Percentiles rank a stretch among this genome's conserved stretches.
phyloP scores from a whole-genome alignment of 2,113 vertebrate species.

The Barbus barbus region DNA sequence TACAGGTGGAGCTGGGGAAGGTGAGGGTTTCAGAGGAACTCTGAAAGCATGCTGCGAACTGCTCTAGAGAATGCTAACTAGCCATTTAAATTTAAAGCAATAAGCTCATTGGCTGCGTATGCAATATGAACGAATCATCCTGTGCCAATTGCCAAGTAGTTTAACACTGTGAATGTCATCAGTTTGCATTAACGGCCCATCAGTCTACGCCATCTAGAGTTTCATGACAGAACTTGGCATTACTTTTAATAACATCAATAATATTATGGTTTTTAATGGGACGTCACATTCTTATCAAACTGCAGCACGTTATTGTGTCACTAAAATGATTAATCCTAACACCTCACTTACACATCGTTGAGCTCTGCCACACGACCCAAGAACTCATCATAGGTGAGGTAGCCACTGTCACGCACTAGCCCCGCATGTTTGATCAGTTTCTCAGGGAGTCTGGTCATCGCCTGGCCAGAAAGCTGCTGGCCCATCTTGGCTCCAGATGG shows the following conservation, averaged over 20 bases:
- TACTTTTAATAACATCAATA: neutral
- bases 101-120: too few species aligned
- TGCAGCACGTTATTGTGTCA: neutral
- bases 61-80: too few species aligned
- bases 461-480: slow-evolving; percentile 92
- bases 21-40: too few species aligned
- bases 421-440: slow-evolving; percentile 89
- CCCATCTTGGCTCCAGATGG: slow-evolving; percentile 81
- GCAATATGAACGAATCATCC: too few species aligned
- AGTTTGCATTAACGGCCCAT: too few species aligned
- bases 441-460: slow-evolving; percentile 89
- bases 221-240: too few species aligned
- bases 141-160: too few species aligned
- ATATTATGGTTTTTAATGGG: neutral
- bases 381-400: slow-evolving; percentile 96
- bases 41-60: too few species aligned
- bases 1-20: too few species aligned
- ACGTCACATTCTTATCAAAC: neutral
- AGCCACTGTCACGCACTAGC: slow-evolving; percentile 90
- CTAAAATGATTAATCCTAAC: neutral
- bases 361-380: slow-evolving; percentile 95
- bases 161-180: too few species aligned
- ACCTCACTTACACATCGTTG: slow-evolving; percentile 89
- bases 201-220: too few species aligned
- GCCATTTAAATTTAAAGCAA: too few species aligned